Conservation (phyloP, 2,113 vertebrate genomes). For the Stomatorhinus ivindoensis region DNA sequence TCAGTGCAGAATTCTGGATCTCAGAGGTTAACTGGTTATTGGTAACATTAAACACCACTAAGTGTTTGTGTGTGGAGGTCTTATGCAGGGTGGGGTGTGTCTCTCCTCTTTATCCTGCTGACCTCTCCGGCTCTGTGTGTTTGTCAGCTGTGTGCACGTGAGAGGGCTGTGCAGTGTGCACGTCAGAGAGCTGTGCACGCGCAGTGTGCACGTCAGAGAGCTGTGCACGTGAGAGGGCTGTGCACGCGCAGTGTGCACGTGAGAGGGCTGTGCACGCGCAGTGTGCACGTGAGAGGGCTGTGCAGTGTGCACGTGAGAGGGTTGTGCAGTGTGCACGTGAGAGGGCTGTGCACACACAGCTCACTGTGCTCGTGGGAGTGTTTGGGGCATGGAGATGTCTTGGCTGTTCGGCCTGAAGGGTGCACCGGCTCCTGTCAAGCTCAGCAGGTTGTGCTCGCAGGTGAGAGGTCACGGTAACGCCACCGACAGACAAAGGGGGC, state of each 20-base stretch:
- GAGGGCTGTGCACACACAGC: not conserved
- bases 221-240: too few species aligned
- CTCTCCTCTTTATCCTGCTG: not conserved
- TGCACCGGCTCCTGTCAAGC: conserved; percentile 30
- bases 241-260: not conserved
- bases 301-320: too few species aligned
- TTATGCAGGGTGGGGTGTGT: not conserved
- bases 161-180: not conserved
- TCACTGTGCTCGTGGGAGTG: not conserved
- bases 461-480: not conserved
- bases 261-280: not conserved
- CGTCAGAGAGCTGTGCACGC: not conserved
- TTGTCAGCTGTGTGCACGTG: not conserved
- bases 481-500: too few species aligned
- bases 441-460: conserved; percentile 54
- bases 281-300: too few species aligned
- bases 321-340: not conserved
- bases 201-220: too few species aligned
- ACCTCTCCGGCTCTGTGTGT: not conserved
- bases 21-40: not conserved
- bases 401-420: not conserved
- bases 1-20: not conserved
- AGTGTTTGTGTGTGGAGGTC: not conserved
- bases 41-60: not conserved
- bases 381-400: not conserved